phyloP scores from a whole-genome alignment of 2,797 vertebrate species.

The Paguma larvata region DNA sequence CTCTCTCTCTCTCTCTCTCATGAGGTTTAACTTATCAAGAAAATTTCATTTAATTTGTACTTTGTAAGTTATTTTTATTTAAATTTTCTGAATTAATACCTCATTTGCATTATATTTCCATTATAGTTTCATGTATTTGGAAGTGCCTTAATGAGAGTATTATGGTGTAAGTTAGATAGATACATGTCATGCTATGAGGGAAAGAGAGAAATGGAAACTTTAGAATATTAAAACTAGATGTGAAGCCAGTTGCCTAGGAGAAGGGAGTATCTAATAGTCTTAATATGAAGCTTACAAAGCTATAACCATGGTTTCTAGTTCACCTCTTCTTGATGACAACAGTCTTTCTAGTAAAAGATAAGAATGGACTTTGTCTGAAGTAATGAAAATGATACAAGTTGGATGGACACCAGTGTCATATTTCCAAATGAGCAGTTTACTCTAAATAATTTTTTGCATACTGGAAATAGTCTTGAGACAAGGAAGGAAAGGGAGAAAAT shows the following conservation, averaged over 20 bases:
- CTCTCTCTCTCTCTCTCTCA: neutral
- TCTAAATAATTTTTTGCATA: neutral
- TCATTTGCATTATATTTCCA: neutral
- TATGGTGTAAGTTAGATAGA: neutral
- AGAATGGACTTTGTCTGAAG: neutral
- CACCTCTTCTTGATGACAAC: neutral
- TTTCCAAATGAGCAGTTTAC: neutral
- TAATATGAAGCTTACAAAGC: neutral
- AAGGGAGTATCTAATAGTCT: neutral
- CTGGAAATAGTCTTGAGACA: neutral
- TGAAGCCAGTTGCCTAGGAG: neutral
- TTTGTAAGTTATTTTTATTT: slow-evolving; percentile 49
- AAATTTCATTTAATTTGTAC: slow-evolving; percentile 29
- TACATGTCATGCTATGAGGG: neutral
- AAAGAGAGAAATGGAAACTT: neutral
- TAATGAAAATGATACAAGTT: slow-evolving; percentile 6
- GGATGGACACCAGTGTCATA: neutral
- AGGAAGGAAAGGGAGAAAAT: neutral
- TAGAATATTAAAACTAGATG: neutral
- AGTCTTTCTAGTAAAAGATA: neutral
- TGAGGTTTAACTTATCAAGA: neutral
- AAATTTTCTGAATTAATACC: slow-evolving; percentile 2
- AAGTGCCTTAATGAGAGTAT: slow-evolving; percentile 31
- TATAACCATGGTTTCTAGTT: neutral
- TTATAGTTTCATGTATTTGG: slow-evolving; percentile 48